Evolutionary conservation across 2,113 vertebrate genomes (phyloP).

Genomic region (Calypte anna): DNA sequence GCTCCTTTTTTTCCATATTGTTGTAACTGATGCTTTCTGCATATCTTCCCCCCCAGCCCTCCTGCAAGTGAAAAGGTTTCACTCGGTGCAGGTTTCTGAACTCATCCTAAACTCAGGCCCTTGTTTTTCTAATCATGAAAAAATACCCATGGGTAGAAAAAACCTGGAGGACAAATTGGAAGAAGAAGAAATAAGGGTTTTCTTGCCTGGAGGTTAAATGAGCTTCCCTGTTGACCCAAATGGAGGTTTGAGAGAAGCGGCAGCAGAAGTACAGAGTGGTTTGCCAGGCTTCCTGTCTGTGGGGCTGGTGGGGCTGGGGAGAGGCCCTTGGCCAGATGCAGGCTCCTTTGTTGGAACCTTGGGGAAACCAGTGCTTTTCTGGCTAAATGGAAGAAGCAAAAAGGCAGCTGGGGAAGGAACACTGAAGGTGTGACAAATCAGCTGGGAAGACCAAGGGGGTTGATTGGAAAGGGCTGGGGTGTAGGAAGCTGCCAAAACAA

Average conservation of each 20-base stretch:
- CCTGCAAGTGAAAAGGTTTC: neutral
- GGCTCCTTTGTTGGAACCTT: neutral
- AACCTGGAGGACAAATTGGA: neutral
- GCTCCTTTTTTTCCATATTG: neutral
- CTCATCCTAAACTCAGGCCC: neutral
- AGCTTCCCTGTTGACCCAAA: neutral
- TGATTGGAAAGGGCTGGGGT: neutral
- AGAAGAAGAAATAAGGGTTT: neutral
- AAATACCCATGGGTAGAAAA: neutral
- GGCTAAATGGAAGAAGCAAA: neutral
- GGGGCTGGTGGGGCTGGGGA: neutral
- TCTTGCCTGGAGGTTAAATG: neutral
- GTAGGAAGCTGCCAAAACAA: neutral
- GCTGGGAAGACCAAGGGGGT: neutral
- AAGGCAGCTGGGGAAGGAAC: neutral
- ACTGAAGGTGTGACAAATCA: neutral
- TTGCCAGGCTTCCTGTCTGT: accelerated
- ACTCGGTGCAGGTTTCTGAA: neutral
- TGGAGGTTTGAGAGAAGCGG: neutral
- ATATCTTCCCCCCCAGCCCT: neutral
- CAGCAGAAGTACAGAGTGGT: neutral
- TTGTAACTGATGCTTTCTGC: neutral
- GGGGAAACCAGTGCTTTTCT: neutral
- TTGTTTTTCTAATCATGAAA: neutral
- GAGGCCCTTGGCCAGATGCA: neutral